Percentiles rank a stretch among this genome's conserved stretches.
Conservation (phyloP, 2,888 invertebrate genomes). For the Antheraea assamensis region DNA sequence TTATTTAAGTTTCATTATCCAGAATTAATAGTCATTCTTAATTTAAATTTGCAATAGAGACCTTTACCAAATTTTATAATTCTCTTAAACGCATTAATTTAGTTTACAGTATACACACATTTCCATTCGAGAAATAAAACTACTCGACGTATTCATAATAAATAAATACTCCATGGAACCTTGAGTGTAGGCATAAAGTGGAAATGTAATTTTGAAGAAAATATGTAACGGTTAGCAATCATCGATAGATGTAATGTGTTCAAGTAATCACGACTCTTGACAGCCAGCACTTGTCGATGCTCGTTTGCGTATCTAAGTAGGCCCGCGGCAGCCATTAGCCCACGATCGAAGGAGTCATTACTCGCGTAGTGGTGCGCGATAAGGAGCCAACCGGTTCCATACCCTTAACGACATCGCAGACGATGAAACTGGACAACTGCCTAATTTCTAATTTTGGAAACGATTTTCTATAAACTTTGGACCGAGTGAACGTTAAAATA, state of each 20-base stretch:
- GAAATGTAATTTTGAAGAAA: constrained; percentile 3
- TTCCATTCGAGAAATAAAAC: too few relatives aligned
- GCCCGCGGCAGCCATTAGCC: constrained; percentile 77
- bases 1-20: background rate
- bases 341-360: constrained; percentile 79
- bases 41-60: background rate
- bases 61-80: background rate
- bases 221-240: constrained; percentile 29
- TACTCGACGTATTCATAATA: too few relatives aligned
- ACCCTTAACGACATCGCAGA: constrained; percentile 67
- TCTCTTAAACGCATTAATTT: background rate
- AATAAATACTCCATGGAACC: background rate
- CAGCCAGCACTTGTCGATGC: constrained; percentile 66
- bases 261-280: constrained; percentile 57
- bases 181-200: background rate
- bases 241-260: constrained; percentile 53
- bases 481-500: constrained; percentile 36
- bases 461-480: constrained; percentile 42
- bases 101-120: background rate
- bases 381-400: constrained; percentile 66
- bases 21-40: background rate
- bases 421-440: constrained; percentile 67
- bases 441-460: constrained; percentile 48
- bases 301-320: constrained; percentile 82
- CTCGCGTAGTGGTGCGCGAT: constrained; percentile 73